Percentiles rank a stretch among this genome's conserved stretches.
These are phyloP conservation scores for Tetanocera ferruginea DNA, from an alignment of 2,888 invertebrate genomes.

Conservation along the genomic window DNA sequence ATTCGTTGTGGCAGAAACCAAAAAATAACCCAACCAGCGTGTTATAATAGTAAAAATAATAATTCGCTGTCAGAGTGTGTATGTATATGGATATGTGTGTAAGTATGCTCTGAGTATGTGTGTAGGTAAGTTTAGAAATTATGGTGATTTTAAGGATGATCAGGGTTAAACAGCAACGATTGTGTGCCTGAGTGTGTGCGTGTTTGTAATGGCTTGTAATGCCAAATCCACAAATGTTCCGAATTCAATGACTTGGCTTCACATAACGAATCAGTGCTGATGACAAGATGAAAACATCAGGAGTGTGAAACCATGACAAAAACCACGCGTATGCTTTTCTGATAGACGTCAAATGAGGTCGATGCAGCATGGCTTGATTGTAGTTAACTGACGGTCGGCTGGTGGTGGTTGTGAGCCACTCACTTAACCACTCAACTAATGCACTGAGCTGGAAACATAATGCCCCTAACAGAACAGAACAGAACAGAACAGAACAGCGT, in stretches of 20 bases:
- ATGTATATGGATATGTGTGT: background rate
- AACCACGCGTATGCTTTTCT: too few relatives aligned
- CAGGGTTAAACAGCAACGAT: background rate
- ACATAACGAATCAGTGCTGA: background rate
- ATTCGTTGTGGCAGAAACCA: background rate
- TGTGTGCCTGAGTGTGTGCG: too few relatives aligned
- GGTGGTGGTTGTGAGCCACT: too few relatives aligned
- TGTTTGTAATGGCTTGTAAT: slow-evolving; percentile 7
- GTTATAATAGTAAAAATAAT: background rate
- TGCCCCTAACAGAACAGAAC: background rate
- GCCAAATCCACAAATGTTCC: background rate
- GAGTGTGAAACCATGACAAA: too few relatives aligned
- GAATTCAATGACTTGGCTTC: background rate
- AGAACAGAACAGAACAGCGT: too few relatives aligned
- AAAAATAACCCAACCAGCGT: background rate
- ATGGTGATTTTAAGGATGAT: too few relatives aligned
- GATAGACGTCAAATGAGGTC: too few relatives aligned
- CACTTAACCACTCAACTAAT: background rate
- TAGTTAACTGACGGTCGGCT: too few relatives aligned
- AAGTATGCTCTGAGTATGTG: background rate
- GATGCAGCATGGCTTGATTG: too few relatives aligned
- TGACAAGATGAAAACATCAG: background rate
- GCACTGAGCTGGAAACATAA: background rate
- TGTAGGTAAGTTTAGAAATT: background rate
- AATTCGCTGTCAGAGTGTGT: background rate